Evolutionary conservation across 2,113 vertebrate species (phyloP).

Genomic region (Poeciliopsis retropinna): DNA sequence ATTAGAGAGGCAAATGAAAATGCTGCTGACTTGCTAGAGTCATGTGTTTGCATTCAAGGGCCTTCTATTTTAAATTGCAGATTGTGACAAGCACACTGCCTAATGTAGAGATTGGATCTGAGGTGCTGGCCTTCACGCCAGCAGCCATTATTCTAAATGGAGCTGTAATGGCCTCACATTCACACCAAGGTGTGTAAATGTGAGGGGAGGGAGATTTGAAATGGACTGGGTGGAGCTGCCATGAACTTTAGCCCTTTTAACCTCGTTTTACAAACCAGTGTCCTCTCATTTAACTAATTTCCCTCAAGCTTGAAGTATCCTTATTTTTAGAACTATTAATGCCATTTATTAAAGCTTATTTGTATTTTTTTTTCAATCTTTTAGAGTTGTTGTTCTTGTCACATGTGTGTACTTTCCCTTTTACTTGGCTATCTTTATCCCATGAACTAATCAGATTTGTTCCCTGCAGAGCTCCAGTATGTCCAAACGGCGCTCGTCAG

Average conservation of each 20-base stretch:
- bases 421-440: conserved; percentile 44
- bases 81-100: conserved; percentile 31
- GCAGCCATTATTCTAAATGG: conserved; percentile 68
- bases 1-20: conserved; percentile 10
- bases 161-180: conserved; percentile 72
- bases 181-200: conserved; percentile 69
- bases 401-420: conserved; percentile 20
- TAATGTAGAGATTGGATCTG: conserved; percentile 54
- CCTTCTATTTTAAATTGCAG: conserved; percentile 46
- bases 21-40: conserved; percentile 9
- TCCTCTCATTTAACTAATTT: not conserved
- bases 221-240: conserved; percentile 64
- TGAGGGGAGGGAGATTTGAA: conserved; percentile 67
- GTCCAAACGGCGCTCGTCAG: conserved; percentile 93
- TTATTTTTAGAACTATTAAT: conserved; percentile 14
- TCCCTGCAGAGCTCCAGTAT: conserved; percentile 87
- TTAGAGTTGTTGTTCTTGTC: not conserved
- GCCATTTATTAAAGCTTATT: not conserved
- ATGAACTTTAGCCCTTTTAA: conserved; percentile 43
- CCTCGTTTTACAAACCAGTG: conserved; percentile 20
- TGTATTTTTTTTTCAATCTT: not conserved
- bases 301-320: not conserved
- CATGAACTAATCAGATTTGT: conserved; percentile 49
- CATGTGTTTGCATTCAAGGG: conserved; percentile 36
- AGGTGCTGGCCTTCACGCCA: conserved; percentile 70